These are phyloP conservation scores for Parthenolecanium corni DNA, from an alignment of 2,888 invertebrate species.

Conservation along the genomic window DNA sequence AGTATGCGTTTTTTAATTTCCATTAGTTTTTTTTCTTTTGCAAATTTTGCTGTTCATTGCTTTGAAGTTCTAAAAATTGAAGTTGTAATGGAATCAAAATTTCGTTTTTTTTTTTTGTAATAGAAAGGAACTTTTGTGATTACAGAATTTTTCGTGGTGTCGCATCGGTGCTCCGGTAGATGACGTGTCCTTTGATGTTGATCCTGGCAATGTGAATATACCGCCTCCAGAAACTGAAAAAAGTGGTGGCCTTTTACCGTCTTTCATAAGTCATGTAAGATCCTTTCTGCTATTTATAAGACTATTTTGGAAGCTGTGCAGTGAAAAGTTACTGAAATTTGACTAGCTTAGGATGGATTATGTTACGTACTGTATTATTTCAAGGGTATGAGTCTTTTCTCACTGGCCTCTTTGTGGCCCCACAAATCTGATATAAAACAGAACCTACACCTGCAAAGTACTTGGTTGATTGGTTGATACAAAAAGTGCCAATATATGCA, in stretches of 20 bases:
- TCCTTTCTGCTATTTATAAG: too few species aligned
- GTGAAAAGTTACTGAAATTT: too few species aligned
- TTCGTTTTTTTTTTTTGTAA: not conserved
- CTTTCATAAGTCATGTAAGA: slow-evolving; percentile 34
- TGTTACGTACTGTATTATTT: too few species aligned
- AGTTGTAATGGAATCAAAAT: not conserved
- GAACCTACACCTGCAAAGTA: too few species aligned
- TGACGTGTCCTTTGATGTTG: slow-evolving; percentile 3
- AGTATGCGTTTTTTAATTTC: slow-evolving; percentile 34
- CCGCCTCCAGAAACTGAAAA: slow-evolving; percentile 20
- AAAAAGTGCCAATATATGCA: too few species aligned
- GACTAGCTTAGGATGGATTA: too few species aligned
- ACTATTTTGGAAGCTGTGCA: not conserved
- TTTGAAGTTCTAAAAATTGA: not conserved
- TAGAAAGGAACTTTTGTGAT: not conserved
- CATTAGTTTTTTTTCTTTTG: not conserved
- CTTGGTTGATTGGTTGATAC: too few species aligned
- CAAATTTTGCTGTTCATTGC: not conserved
- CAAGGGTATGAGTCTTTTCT: too few species aligned
- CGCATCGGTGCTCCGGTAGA: slow-evolving; percentile 25
- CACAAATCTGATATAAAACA: too few species aligned
- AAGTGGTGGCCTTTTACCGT: slow-evolving; percentile 32
- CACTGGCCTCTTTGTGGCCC: too few species aligned
- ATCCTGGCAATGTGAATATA: slow-evolving; percentile 1
- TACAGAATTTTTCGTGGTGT: slow-evolving; percentile 23